Base-by-base conservation (phyloP, 2,888 invertebrate species). In the Ornithoptera alexandrae region DNA sequence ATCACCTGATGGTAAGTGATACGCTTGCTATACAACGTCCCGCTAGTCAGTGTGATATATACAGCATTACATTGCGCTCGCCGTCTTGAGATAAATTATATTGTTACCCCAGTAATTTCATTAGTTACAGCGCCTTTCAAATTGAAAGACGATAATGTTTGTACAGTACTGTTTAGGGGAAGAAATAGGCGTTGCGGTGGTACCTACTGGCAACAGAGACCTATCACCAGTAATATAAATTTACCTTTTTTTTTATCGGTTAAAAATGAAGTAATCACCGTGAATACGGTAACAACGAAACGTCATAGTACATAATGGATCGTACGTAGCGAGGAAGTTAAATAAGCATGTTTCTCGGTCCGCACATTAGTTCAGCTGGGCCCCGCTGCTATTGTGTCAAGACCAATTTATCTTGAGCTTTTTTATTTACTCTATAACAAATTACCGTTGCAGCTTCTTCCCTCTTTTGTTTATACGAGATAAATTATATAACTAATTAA, bases 321-420 rank as follows among this genome's bases (percentile, higher is more conserved):
- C 36, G 56, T 39, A 36, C 59, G 46, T 67, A 62, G 62, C 50
- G 63, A 59, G 18, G n/a, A 65, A 62, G 61, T 39, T 69, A 65
- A 65, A 69, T 65, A 69, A 69, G 57, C 69, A 57, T 42, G 62
- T 61, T 62, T 30, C 56, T 69, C 46, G 57, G 64, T 69, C 42
- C 61, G 61, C 61, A 57, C 61, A 61, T 65, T 69, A 56, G 61
- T 62, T 65, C 61, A 69, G 65, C 65, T 69, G 65, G 24, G 42
- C 61, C 69, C 65, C 65, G 22, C 56, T 65, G 65, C 65, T 61
- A 65, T 69, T 57, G 61, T 65, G 69, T 69, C 69, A 62, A 62
- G 65, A 56, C 65, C 61, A 69, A 69, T 69, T 61, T 65, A 62
- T 65, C 69, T 65, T 65, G 24, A 50, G 50, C 50, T 69, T 65